A percentile compares a stretch with the other conserved stretches of the same genome.
Conservation (phyloP, 2,797 vertebrate species). For the Eremophila alpestris region DNA sequence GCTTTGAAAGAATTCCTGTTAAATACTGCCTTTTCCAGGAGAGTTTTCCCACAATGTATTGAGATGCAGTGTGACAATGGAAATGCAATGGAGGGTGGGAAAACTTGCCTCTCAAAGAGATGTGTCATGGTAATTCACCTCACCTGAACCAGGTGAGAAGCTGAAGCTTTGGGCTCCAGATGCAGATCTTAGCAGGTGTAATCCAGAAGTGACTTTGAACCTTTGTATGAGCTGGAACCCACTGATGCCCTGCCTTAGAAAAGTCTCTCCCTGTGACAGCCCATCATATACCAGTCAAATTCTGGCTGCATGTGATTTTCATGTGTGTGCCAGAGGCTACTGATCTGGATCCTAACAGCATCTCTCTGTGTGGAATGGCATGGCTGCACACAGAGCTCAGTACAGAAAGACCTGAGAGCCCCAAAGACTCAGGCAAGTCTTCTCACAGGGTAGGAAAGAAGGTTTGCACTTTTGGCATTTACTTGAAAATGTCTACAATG, state of each 20-base stretch:
- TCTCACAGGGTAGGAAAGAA: background rate
- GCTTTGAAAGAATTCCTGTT: background rate
- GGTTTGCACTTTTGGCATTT: background rate
- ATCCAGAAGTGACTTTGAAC: background rate
- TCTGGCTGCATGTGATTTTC: background rate
- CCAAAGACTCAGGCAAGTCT: background rate
- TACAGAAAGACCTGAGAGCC: background rate
- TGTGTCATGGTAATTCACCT: background rate
- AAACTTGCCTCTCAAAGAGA: background rate
- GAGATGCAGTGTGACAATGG: background rate
- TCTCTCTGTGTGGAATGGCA: background rate
- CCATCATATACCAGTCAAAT: background rate
- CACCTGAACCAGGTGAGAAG: fast-evolving
- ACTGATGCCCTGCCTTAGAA: background rate
- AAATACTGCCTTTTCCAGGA: background rate
- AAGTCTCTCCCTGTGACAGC: background rate
- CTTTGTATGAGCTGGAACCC: background rate
- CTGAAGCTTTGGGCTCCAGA: background rate
- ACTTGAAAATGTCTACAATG: background rate
- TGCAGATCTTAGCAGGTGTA: background rate
- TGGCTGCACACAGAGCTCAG: background rate
- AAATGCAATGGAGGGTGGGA: background rate
- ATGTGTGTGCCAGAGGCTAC: background rate
- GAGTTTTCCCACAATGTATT: background rate
- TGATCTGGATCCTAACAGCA: background rate